A percentile compares a stretch with the other conserved stretches of the same genome.
These are phyloP conservation scores for Bergia puertoricense DNA, from an alignment of 92 coral and sea anemone genomes.

Conservation along the genomic window DNA sequence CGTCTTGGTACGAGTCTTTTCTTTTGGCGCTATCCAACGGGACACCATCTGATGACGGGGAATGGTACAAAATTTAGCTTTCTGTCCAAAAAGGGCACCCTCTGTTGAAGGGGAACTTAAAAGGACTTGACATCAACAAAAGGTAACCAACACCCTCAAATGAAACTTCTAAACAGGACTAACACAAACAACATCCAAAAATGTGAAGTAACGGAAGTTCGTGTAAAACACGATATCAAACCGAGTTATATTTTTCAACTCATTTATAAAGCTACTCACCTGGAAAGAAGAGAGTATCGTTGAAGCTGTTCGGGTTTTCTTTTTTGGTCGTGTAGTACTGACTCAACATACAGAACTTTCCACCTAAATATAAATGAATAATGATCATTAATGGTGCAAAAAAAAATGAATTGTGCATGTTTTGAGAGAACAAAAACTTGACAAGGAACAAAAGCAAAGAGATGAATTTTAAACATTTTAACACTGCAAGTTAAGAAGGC, in stretches of 20 bases:
- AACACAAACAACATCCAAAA: no score
- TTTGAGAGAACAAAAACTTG: no score
- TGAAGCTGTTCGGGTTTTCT: slow-evolving; percentile 15
- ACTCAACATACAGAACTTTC: neutral
- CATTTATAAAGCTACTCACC: neutral
- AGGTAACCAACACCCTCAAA: no score
- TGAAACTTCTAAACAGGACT: no score
- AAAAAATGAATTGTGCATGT: no score
- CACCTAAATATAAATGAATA: neutral
- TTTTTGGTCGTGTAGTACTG: slow-evolving; percentile 14
- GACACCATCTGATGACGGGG: neutral
- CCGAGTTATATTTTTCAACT: neutral
- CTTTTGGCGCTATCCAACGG: slow-evolving; percentile 57
- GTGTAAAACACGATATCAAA: neutral
- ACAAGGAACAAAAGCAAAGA: no score
- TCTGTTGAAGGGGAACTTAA: no score
- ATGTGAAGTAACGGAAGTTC: neutral
- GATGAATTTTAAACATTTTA: no score
- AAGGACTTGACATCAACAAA: no score
- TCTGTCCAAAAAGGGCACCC: neutral
- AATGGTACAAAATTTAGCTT: neutral
- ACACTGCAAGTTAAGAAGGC: no score
- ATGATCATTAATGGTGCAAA: neutral
- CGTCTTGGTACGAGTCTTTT: neutral
- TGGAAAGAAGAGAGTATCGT: slow-evolving; percentile 29